These are phyloP conservation scores for Myotis davidii DNA, from an alignment of 2,113 vertebrate species.

Conservation along the genomic window DNA sequence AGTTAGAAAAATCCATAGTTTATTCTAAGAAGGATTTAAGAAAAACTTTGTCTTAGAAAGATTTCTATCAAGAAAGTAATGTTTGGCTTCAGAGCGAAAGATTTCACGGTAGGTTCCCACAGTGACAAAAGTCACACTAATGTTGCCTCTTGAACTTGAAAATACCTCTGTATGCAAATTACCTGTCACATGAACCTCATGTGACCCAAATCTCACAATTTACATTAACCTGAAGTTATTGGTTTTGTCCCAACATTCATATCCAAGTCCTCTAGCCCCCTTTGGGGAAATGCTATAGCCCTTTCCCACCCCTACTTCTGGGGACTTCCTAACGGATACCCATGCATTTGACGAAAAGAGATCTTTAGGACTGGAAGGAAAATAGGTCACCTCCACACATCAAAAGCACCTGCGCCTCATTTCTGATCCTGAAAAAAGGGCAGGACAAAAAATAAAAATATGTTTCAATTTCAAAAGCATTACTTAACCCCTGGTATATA, in stretches of 20 bases:
- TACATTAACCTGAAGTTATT: not conserved
- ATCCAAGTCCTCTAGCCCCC: not conserved
- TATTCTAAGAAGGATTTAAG: slow-evolving; percentile 26
- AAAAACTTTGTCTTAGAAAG: slow-evolving; percentile 38
- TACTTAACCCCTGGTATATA: not conserved
- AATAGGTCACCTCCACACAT: not conserved
- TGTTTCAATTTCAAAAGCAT: not conserved
- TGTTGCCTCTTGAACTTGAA: not conserved
- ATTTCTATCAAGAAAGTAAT: slow-evolving; percentile 20
- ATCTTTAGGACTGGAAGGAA: not conserved
- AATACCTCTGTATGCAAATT: not conserved
- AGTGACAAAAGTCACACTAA: not conserved
- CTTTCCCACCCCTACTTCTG: not conserved
- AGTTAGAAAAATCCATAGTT: not conserved
- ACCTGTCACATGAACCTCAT: not conserved
- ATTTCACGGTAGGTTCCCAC: not conserved
- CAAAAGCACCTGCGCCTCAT: not conserved
- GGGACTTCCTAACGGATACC: not conserved
- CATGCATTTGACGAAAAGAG: not conserved
- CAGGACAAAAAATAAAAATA: not conserved
- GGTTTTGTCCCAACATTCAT: not conserved
- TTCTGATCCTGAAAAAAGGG: not conserved
- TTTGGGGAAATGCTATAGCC: not conserved
- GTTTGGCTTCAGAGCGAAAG: slow-evolving; percentile 31
- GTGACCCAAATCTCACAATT: not conserved